Conservation (phyloP, 2,797 vertebrate species). For the Falco berigora region DNA sequence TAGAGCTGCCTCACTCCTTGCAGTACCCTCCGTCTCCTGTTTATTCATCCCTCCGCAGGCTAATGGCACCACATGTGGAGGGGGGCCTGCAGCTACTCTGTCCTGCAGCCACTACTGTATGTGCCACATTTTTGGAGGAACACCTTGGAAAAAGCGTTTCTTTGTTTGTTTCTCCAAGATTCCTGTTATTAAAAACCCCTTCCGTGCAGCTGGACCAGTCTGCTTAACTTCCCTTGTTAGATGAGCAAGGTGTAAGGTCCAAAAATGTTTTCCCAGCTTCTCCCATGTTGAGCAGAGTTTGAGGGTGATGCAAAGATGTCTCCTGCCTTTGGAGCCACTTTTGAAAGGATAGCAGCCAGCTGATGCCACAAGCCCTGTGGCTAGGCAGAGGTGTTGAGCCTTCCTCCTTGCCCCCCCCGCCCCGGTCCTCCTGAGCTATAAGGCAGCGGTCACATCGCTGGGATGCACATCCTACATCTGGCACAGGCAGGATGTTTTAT, state of each 20-base stretch:
- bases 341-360: not conserved
- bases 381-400: not conserved
- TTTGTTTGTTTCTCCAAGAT: not conserved
- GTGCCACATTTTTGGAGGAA: not conserved
- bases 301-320: not conserved
- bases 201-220: not conserved
- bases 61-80: not conserved
- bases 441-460: not conserved
- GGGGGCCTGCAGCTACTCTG: not conserved
- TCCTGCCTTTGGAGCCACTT: not conserved
- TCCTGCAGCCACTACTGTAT: not conserved
- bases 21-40: not conserved
- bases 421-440: not conserved
- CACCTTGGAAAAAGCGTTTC: not conserved
- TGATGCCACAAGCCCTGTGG: not conserved
- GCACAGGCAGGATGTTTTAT: not conserved
- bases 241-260: not conserved
- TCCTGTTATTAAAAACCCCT: not conserved
- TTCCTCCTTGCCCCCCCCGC: not conserved
- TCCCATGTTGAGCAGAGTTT: not conserved
- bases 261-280: not conserved
- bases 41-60: not conserved
- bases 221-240: not conserved
- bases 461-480: not conserved
- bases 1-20: not conserved